phyloP scores from a whole-genome alignment of 2,797 vertebrate genomes.

The Masticophis lateralis region DNA sequence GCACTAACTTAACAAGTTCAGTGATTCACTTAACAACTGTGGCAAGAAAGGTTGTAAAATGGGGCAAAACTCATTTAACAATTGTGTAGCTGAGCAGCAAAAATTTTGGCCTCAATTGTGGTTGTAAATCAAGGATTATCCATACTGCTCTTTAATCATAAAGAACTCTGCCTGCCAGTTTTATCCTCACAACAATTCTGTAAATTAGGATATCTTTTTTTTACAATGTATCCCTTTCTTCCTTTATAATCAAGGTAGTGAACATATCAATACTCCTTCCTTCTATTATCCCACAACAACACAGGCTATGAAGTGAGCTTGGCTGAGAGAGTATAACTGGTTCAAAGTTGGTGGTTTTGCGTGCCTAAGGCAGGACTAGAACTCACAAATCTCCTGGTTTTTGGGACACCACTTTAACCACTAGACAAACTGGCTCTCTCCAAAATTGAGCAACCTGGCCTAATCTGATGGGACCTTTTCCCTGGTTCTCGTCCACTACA shows the following conservation, averaged over 20 bases:
- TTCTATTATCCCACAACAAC: background rate
- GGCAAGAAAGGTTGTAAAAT: background rate
- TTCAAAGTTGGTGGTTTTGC: background rate
- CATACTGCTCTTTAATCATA: background rate
- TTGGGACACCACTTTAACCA: background rate
- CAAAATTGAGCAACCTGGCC: background rate
- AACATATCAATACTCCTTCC: background rate
- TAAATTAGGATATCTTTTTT: background rate
- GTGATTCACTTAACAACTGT: background rate
- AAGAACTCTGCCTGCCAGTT: background rate
- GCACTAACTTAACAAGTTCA: background rate
- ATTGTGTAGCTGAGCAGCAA: background rate
- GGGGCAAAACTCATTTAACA: background rate
- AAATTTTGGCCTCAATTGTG: background rate
- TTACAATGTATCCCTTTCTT: background rate
- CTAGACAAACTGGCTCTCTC: background rate
- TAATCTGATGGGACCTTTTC: background rate
- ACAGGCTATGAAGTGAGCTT: background rate
- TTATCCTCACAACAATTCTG: background rate
- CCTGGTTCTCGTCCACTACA: background rate
- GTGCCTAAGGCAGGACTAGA: background rate
- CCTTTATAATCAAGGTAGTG: background rate
- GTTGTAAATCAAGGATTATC: background rate
- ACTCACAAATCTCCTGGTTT: background rate
- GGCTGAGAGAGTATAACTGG: background rate